Evolutionary conservation across 2,113 vertebrate genomes (phyloP).

Genomic region (Dinomys branickii): DNA sequence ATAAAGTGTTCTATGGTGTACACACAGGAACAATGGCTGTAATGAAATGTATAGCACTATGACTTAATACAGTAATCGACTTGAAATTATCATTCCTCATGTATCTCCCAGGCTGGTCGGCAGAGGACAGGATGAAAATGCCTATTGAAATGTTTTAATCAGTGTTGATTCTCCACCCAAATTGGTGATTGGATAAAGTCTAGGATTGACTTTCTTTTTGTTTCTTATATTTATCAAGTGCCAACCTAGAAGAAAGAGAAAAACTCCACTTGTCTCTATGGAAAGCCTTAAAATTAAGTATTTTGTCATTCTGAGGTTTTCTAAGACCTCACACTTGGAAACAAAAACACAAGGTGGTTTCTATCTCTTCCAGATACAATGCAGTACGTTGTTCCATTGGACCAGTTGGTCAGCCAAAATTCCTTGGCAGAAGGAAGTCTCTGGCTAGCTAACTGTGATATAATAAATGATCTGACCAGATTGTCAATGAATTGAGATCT

Average conservation of each 20-base stretch:
- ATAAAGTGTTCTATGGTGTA: conserved; percentile 11
- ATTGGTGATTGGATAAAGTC: conserved; percentile 48
- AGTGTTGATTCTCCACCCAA: background rate
- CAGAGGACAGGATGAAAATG: background rate
- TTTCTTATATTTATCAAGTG: conserved; percentile 43
- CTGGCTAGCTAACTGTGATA: conserved; percentile 40
- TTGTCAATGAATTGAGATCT: conserved; percentile 68
- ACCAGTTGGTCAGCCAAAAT: conserved; percentile 48
- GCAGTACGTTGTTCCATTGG: conserved; percentile 2
- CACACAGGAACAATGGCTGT: background rate
- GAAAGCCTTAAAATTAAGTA: conserved; percentile 63
- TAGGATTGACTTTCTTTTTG: conserved; percentile 37
- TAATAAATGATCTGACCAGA: conserved; percentile 60
- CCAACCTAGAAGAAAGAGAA: background rate
- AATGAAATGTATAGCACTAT: background rate
- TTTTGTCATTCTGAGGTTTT: conserved; percentile 59
- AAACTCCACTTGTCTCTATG: background rate
- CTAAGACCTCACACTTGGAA: conserved; percentile 44
- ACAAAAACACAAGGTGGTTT: conserved; percentile 52
- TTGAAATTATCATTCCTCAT: background rate
- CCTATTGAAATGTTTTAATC: conserved; percentile 49
- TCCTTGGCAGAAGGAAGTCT: conserved; percentile 54
- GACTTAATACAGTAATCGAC: conserved; percentile 45
- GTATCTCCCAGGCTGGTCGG: background rate
- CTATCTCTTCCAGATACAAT: conserved; percentile 53